Evolutionary conservation across 2,888 invertebrate species (phyloP).

Genomic region (Platycheirus rosarum): DNA sequence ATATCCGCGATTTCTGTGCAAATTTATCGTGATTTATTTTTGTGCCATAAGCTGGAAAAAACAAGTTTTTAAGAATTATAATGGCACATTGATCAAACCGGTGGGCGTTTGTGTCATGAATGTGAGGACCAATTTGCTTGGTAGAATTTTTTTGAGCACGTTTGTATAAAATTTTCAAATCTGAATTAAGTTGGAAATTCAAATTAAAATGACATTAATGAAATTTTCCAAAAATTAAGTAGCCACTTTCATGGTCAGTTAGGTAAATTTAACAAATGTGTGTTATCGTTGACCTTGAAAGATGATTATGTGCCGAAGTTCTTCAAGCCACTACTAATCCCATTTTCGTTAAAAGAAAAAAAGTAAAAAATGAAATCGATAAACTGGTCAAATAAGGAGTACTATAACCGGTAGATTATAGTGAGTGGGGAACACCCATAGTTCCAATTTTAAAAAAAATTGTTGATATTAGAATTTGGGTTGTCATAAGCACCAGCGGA

Average conservation of each 20-base stretch:
- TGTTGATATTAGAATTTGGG: slow-evolving; percentile 71
- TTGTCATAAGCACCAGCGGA: slow-evolving; percentile 78
- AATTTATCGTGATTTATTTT: slow-evolving; percentile 9
- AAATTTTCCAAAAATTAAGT: background rate
- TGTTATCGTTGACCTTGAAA: slow-evolving; percentile 13
- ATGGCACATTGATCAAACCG: slow-evolving; percentile 13
- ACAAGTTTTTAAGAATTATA: slow-evolving; percentile 1
- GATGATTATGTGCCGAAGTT: slow-evolving; percentile 29
- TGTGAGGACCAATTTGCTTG: slow-evolving; percentile 19
- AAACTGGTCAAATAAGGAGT: background rate
- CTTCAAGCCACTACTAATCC: slow-evolving; percentile 24
- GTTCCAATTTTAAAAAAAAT: too few relatives aligned
- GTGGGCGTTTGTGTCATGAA: slow-evolving; percentile 4
- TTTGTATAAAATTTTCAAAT: slow-evolving; percentile 10
- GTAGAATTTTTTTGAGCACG: slow-evolving; percentile 11
- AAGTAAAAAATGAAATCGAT: slow-evolving; percentile 20
- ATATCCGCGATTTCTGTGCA: slow-evolving; percentile 14
- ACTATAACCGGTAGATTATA: slow-evolving; percentile 63
- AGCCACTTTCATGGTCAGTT: slow-evolving; percentile 3
- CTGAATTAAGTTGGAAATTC: background rate
- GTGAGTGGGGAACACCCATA: slow-evolving; percentile 27
- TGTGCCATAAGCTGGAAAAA: background rate
- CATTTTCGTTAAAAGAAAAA: too few relatives aligned
- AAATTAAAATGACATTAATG: background rate
- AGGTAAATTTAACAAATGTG: slow-evolving; percentile 32